A percentile compares a stretch with the other conserved stretches of the same genome.
Conservation (phyloP, 2,113 vertebrate species). For the Syrrhaptes paradoxus region DNA sequence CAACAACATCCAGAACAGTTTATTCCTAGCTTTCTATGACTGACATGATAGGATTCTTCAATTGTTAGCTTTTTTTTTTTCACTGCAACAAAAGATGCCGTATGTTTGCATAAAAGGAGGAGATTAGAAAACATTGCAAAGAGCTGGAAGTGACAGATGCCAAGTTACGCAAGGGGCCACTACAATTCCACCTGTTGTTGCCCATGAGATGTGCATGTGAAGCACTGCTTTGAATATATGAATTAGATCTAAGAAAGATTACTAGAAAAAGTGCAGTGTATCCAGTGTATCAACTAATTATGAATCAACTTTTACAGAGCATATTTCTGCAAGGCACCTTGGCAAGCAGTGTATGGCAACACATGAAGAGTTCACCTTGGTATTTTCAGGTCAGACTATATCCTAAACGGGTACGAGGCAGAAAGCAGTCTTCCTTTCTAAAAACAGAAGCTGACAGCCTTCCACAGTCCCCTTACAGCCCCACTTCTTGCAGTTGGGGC, state of each 20-base stretch:
- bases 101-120: neutral
- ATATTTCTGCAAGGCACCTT: neutral
- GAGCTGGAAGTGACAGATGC: neutral
- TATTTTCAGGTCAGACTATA: neutral
- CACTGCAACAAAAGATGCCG: neutral
- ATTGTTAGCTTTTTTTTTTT: neutral
- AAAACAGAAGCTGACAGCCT: neutral
- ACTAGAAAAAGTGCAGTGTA: neutral
- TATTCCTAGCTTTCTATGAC: neutral
- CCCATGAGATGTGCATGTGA: neutral
- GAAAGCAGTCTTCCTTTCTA: neutral
- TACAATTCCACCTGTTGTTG: neutral
- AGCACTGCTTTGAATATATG: neutral
- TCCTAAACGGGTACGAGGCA: neutral
- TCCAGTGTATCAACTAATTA: neutral
- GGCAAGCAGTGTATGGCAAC: fast-evolving
- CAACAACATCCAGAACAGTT: neutral
- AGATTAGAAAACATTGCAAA: neutral
- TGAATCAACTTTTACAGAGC: neutral
- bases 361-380: fast-evolving
- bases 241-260: neutral
- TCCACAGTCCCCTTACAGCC: neutral
- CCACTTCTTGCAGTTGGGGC: neutral
- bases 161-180: neutral
- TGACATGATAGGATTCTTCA: neutral